Conservation (phyloP, 1,140 invertebrate genomes). For the Drosophila nikananu region DNA sequence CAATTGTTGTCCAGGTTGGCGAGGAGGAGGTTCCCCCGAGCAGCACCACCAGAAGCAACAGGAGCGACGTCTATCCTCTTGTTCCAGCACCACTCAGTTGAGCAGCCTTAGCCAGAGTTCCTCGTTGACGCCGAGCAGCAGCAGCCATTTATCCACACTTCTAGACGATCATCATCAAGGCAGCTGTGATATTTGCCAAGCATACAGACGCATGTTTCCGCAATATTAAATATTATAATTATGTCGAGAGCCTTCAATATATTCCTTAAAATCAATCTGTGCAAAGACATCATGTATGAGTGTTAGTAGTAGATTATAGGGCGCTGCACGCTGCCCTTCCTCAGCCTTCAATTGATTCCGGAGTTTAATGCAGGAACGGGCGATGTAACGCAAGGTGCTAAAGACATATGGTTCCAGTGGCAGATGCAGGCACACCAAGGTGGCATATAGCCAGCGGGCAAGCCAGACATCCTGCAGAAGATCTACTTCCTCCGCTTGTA, state of each 20-base stretch:
- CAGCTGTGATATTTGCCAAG: constrained; percentile 66
- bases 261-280: constrained; percentile 69
- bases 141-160: constrained; percentile 27
- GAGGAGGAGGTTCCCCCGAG: background rate
- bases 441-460: constrained; percentile 77
- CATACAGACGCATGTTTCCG: constrained; percentile 55
- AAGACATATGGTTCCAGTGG: constrained; percentile 78
- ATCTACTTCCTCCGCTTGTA: constrained; percentile 61
- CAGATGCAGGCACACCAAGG: constrained; percentile 71
- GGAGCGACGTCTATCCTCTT: constrained; percentile 51
- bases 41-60: constrained; percentile 2
- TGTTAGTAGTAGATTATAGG: constrained; percentile 77
- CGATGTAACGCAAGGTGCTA: constrained; percentile 73
- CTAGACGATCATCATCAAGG: constrained; percentile 52
- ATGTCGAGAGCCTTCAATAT: constrained; percentile 33
- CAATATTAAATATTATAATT: too few relatives aligned
- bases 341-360: constrained; percentile 52
- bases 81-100: constrained; percentile 54
- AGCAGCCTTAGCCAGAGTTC: constrained; percentile 56
- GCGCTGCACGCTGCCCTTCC: constrained; percentile 62
- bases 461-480: constrained; percentile 68
- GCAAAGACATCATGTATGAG: constrained; percentile 69
- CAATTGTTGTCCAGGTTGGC: constrained; percentile 33
- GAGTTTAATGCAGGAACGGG: constrained; percentile 62
- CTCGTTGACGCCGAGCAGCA: constrained; percentile 38